A percentile compares a stretch with the other conserved stretches of the same genome.
Conservation (phyloP, 2,888 invertebrate species). For the Orchestes rusci region DNA sequence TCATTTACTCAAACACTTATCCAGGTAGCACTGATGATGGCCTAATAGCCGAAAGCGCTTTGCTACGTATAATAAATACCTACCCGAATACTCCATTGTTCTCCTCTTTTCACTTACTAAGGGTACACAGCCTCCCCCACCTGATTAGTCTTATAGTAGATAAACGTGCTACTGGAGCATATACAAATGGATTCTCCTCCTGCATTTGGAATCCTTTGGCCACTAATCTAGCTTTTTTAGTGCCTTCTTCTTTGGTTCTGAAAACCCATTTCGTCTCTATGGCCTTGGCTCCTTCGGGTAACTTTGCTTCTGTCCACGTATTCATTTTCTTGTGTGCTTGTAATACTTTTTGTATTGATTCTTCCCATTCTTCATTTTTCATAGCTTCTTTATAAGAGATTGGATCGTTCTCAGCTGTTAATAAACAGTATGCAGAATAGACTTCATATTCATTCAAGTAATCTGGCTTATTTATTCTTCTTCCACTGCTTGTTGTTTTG, state of each 20-base stretch:
- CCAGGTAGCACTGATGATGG: too few species aligned
- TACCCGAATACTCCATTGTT: too few species aligned
- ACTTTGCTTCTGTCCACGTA: too few species aligned
- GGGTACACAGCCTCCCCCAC: too few species aligned
- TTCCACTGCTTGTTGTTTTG: constrained; percentile 2
- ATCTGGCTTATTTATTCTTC: constrained; percentile 3
- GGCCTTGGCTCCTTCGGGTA: constrained; percentile 5
- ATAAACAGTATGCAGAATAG: constrained; percentile 8
- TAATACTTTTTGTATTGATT: background rate
- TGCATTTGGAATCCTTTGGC: constrained; percentile 21
- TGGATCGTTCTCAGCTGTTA: constrained; percentile 1
- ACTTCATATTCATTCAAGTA: constrained; percentile 8
- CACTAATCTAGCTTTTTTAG: constrained; percentile 1
- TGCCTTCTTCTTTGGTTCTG: constrained; percentile 7
- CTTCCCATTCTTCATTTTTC: constrained; percentile 1
- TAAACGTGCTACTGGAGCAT: constrained; percentile 16
- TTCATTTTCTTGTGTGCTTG: too few species aligned
- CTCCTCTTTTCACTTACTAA: too few species aligned
- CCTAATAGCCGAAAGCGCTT: too few species aligned
- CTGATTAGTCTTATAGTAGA: background rate
- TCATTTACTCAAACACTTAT: too few species aligned
- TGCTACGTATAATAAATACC: too few species aligned
- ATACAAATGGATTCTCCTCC: constrained; percentile 13
- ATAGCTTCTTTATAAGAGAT: constrained; percentile 3
- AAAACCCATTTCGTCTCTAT: constrained; percentile 17